A percentile compares a stretch with the other conserved stretches of the same genome.
Conservation (phyloP, 2,888 invertebrate species). For the Chymomyza caudatula region DNA sequence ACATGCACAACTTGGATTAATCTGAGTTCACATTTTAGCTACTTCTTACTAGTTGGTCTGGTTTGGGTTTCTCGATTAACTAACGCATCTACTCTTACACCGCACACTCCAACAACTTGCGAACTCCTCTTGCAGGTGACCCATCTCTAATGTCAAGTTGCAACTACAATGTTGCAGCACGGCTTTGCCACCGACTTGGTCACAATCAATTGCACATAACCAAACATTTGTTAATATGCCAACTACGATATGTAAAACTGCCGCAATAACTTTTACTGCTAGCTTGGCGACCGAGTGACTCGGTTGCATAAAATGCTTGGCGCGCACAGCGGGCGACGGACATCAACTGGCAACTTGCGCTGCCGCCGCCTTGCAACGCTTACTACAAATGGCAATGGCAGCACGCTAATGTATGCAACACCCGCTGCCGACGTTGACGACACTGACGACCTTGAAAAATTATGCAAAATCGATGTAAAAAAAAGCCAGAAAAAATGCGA, state of each 20-base stretch:
- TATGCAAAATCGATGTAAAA: slow-evolving; percentile 76
- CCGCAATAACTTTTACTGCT: slow-evolving; percentile 60
- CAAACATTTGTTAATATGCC: slow-evolving; percentile 55
- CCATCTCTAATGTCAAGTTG: neutral
- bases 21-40: too few species aligned
- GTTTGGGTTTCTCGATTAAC: too few species aligned
- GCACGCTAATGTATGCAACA: slow-evolving; percentile 74
- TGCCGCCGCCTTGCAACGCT: neutral
- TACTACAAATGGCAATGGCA: neutral
- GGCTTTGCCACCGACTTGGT: slow-evolving; percentile 13
- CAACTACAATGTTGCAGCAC: slow-evolving; percentile 13
- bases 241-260: slow-evolving; percentile 57
- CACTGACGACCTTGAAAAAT: slow-evolving; percentile 76
- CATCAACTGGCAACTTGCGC: slow-evolving; percentile 18
- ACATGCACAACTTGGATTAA: too few species aligned
- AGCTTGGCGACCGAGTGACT: slow-evolving; percentile 20
- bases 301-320: neutral
- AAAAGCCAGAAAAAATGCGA: slow-evolving; percentile 47
- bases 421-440: slow-evolving; percentile 45
- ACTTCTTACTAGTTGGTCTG: too few species aligned
- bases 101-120: neutral
- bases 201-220: slow-evolving; percentile 45
- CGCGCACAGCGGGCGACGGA: neutral
- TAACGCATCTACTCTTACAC: too few species aligned
- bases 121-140: neutral